These are phyloP conservation scores for Drosophila macrospina DNA, from an alignment of 2,888 invertebrate species.

Conservation along the genomic window DNA sequence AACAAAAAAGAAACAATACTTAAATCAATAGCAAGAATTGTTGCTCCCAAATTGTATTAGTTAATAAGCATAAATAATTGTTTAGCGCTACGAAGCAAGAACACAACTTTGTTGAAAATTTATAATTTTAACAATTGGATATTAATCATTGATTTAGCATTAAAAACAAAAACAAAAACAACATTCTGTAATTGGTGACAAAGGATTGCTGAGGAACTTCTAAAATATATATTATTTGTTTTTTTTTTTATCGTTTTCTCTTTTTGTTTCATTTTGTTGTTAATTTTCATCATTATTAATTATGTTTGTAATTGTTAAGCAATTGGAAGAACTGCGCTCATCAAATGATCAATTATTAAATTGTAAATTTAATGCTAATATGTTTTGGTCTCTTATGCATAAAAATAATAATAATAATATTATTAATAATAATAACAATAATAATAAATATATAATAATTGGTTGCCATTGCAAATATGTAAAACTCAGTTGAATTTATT, in stretches of 20 bases:
- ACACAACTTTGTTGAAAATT: slow-evolving; percentile 25
- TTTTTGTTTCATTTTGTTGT: too few species aligned
- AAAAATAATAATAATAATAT: slow-evolving; percentile 17
- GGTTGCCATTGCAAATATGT: slow-evolving; percentile 40
- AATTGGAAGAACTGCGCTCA: slow-evolving; percentile 32
- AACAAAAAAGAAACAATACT: slow-evolving; percentile 3
- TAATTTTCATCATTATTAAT: slow-evolving; percentile 15
- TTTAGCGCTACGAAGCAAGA: slow-evolving; percentile 24
- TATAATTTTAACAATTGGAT: slow-evolving; percentile 57
- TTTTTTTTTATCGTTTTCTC: background rate
- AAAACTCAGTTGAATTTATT: slow-evolving; percentile 44
- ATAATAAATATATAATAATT: slow-evolving; percentile 32
- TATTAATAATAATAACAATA: slow-evolving; percentile 17
- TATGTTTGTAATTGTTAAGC: slow-evolving; percentile 40
- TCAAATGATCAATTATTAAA: slow-evolving; percentile 21
- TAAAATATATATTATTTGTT: slow-evolving; percentile 9
- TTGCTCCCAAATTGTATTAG: slow-evolving; percentile 53
- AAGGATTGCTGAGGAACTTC: slow-evolving; percentile 6
- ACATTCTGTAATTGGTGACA: slow-evolving; percentile 32
- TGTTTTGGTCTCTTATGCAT: slow-evolving; percentile 40
- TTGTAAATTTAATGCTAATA: slow-evolving; percentile 22
- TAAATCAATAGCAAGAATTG: slow-evolving; percentile 14
- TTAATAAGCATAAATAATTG: slow-evolving; percentile 44
- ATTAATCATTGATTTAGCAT: slow-evolving; percentile 16
- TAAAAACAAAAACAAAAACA: background rate